Evolutionary conservation across 2,888 invertebrate genomes (phyloP).

Genomic region (Salpingus planirostris): DNA sequence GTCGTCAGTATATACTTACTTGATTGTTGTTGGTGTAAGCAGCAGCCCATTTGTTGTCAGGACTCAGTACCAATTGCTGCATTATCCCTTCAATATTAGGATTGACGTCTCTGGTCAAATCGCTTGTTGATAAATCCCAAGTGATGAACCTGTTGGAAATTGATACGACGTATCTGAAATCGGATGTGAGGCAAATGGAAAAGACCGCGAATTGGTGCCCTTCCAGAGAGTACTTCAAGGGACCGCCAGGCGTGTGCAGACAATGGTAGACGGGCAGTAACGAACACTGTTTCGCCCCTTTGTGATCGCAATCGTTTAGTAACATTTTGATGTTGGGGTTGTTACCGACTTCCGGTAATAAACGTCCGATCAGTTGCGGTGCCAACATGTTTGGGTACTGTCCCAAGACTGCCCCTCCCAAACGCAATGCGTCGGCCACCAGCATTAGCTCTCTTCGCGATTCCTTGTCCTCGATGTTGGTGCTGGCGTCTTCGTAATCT

Average conservation of each 20-base stretch:
- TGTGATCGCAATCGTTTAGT: constrained; percentile 81
- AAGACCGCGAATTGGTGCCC: constrained; percentile 98
- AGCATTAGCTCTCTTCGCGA: constrained; percentile 79
- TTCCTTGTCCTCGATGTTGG: constrained; percentile 73
- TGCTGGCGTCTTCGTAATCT: constrained; percentile 90
- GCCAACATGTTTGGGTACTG: constrained; percentile 93
- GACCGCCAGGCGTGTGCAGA: constrained; percentile 97
- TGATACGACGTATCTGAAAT: constrained; percentile 87
- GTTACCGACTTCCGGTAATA: constrained; percentile 82
- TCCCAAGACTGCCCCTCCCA: constrained; percentile 89
- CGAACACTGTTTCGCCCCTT: constrained; percentile 83
- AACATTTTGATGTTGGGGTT: constrained; percentile 79
- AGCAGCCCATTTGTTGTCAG: constrained; percentile 92
- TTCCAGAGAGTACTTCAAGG: constrained; percentile 94
- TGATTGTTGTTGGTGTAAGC: constrained; percentile 95
- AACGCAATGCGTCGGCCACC: constrained; percentile 85
- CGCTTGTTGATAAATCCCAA: constrained; percentile 93
- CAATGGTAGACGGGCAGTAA: constrained; percentile 91
- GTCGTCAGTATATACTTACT: constrained; percentile 24
- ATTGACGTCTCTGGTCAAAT: constrained; percentile 85
- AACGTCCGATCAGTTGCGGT: constrained; percentile 83
- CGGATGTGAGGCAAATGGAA: constrained; percentile 80
- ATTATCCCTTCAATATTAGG: constrained; percentile 94
- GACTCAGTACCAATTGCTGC: constrained; percentile 85
- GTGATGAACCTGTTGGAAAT: constrained; percentile 95